Conservation (phyloP, 2,113 vertebrate genomes). For the Plotosus lineatus region DNA sequence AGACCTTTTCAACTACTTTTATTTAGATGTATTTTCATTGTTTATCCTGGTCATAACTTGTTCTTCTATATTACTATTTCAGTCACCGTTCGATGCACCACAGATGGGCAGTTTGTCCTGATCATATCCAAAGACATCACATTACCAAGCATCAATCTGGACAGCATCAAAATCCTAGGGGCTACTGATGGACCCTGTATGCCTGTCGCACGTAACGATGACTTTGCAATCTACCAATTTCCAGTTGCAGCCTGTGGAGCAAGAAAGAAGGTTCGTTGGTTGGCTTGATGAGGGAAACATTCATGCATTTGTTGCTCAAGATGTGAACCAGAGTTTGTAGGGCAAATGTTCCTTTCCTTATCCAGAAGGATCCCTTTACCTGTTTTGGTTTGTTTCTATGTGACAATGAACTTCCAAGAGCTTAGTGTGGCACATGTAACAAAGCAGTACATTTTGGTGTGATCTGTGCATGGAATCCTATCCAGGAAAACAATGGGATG, state of each 20-base stretch:
- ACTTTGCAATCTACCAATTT: constrained; percentile 52
- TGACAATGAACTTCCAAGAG: too few relatives aligned
- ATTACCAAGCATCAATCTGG: constrained; percentile 34
- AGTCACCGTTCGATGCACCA: constrained; percentile 56
- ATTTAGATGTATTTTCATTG: too few relatives aligned
- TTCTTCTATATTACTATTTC: background rate
- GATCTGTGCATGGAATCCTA: too few relatives aligned
- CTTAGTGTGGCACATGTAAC: too few relatives aligned
- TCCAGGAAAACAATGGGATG: too few relatives aligned
- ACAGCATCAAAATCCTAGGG: constrained; percentile 35
- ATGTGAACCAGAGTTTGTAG: background rate
- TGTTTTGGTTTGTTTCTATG: too few relatives aligned
- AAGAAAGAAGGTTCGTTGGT: constrained; percentile 28
- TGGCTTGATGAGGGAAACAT: background rate
- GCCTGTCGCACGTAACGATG: constrained; percentile 31
- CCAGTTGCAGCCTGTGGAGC: constrained; percentile 43
- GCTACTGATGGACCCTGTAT: background rate
- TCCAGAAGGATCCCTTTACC: too few relatives aligned
- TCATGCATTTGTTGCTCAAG: background rate
- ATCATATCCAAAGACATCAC: constrained; percentile 49
- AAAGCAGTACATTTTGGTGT: too few relatives aligned
- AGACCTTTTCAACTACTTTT: background rate
- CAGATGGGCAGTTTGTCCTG: constrained; percentile 52
- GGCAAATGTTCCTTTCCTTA: background rate
- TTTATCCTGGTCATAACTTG: background rate